These are phyloP conservation scores for Trachops cirrhosus DNA, from an alignment of 2,797 vertebrate genomes.

Conservation along the genomic window DNA sequence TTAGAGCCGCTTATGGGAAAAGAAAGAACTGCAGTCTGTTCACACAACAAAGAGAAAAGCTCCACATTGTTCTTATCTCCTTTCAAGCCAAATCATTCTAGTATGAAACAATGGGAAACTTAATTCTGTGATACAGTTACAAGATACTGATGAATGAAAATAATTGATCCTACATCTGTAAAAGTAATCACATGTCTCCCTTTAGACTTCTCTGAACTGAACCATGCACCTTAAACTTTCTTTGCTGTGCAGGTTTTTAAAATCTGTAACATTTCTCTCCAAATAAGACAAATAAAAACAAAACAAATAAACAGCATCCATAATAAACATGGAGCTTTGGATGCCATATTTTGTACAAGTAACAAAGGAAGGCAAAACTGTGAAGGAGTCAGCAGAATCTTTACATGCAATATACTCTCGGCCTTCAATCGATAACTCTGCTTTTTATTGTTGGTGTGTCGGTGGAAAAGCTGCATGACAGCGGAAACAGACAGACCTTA, in stretches of 20 bases:
- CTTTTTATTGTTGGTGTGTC: neutral
- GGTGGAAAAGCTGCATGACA: neutral
- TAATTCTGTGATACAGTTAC: slow-evolving; percentile 38
- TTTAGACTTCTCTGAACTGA: slow-evolving; percentile 7
- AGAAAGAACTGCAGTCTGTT: neutral
- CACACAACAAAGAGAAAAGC: neutral
- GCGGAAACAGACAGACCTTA: slow-evolving; percentile 18
- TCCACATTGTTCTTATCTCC: neutral
- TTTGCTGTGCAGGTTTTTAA: neutral
- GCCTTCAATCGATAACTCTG: neutral
- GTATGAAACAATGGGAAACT: slow-evolving; percentile 34
- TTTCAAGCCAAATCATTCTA: slow-evolving; percentile 26
- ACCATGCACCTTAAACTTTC: slow-evolving; percentile 3
- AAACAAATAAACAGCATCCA: neutral
- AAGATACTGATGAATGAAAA: slow-evolving; percentile 62
- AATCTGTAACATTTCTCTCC: neutral
- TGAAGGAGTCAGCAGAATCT: neutral
- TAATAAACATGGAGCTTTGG: neutral
- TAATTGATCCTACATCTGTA: neutral
- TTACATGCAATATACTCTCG: rapidly evolving
- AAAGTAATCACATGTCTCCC: slow-evolving; percentile 7
- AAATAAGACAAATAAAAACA: slow-evolving; percentile 9
- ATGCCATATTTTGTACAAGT: neutral
- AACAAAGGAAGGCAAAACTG: neutral
- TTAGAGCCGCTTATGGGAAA: neutral